These are phyloP conservation scores for Numida meleagris DNA, from an alignment of 2,113 vertebrate species.

Conservation along the genomic window DNA sequence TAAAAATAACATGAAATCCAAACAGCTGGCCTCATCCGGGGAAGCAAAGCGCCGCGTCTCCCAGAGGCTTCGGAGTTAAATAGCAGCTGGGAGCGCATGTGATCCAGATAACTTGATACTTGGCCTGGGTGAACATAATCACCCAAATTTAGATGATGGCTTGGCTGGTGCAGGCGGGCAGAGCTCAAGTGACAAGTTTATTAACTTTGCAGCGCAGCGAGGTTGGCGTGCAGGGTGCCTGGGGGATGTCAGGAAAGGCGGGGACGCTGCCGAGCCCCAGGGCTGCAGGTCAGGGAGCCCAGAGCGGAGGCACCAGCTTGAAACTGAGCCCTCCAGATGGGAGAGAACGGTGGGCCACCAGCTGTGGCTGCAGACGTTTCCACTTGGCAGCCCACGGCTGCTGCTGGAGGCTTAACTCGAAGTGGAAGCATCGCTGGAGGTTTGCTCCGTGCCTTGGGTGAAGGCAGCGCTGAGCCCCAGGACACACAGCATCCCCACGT, in stretches of 20 bases:
- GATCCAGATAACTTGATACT: slow-evolving; percentile 88
- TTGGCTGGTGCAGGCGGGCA: slow-evolving; percentile 50
- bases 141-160: slow-evolving; percentile 87
- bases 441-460: fast-evolving
- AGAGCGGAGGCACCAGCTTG: neutral
- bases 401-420: neutral
- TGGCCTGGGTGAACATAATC: slow-evolving; percentile 70
- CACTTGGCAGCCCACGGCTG: neutral
- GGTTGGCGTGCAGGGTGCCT: neutral
- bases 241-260: neutral
- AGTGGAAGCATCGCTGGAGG: fast-evolving
- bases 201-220: neutral
- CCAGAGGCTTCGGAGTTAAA: slow-evolving; percentile 59
- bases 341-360: neutral
- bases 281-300: neutral
- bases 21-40: neutral
- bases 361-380: neutral
- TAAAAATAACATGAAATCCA: neutral
- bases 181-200: slow-evolving; percentile 73
- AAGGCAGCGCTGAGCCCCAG: fast-evolving
- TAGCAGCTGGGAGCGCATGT: slow-evolving; percentile 77
- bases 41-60: neutral
- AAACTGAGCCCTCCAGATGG: neutral
- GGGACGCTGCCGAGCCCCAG: neutral
- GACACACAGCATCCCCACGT: neutral